phyloP scores from a whole-genome alignment of 2,888 invertebrate genomes.

The Frankliniella fusca region DNA sequence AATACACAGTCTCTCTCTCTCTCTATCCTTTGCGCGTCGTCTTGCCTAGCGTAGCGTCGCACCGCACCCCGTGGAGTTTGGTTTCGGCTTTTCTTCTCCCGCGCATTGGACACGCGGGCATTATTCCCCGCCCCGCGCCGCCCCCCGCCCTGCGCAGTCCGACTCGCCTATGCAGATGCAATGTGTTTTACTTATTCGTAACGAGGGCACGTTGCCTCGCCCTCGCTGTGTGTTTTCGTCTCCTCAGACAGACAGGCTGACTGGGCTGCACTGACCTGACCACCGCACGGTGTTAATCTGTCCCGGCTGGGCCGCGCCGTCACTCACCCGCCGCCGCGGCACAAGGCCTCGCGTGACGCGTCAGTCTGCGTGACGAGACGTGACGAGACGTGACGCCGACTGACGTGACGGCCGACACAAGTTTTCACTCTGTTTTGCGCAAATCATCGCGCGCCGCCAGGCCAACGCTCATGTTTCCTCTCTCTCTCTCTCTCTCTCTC shows the following conservation, averaged over 20 bases:
- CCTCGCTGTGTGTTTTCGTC: too few species aligned
- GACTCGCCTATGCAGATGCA: too few species aligned
- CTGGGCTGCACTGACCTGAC: neutral
- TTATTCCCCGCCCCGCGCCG: too few species aligned
- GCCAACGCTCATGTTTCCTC: neutral
- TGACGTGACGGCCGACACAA: slow-evolving; percentile 2
- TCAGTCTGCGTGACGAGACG: neutral
- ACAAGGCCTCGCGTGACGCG: neutral
- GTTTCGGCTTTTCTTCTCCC: too few species aligned
- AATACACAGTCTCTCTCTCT: neutral
- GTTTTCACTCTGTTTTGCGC: slow-evolving; percentile 20
- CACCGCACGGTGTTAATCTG: neutral
- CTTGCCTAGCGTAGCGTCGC: too few species aligned
- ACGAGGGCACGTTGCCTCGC: too few species aligned
- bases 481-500: neutral
- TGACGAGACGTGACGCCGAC: neutral
- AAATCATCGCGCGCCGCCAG: neutral
- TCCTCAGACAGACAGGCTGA: neutral
- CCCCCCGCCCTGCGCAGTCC: too few species aligned
- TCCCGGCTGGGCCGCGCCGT: neutral
- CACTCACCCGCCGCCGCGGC: neutral
- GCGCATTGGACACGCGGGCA: too few species aligned
- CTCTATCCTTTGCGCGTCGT: neutral
- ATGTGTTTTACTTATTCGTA: too few species aligned
- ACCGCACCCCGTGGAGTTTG: neutral